These are phyloP conservation scores for Streptopelia turtur DNA, from an alignment of 2,797 vertebrate species.

Conservation along the genomic window DNA sequence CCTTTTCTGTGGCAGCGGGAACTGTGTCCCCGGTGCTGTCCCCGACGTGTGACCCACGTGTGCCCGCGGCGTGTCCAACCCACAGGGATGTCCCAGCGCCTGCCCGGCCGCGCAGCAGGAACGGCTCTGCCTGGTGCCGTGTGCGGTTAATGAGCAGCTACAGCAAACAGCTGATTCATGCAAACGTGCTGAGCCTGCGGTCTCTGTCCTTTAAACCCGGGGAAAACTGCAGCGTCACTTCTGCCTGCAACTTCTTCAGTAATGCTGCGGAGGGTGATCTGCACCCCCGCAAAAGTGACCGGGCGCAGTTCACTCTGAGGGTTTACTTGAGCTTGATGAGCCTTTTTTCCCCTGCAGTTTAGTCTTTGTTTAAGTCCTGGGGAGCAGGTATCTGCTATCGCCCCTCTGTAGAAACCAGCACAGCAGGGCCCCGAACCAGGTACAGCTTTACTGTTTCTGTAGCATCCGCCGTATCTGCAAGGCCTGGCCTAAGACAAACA, in stretches of 20 bases:
- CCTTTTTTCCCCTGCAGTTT: neutral
- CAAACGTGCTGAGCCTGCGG: neutral
- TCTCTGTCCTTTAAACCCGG: neutral
- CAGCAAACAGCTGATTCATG: neutral
- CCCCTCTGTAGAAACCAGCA: neutral
- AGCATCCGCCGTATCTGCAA: neutral
- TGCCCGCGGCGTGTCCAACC: neutral
- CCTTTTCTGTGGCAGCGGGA: neutral
- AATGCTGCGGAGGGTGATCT: rapidly evolving
- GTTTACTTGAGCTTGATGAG: neutral
- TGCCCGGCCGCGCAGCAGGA: rapidly evolving
- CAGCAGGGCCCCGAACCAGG: neutral
- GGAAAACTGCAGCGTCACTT: rapidly evolving
- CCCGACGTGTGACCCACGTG: rapidly evolving
- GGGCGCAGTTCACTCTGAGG: rapidly evolving
- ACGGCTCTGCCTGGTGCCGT: rapidly evolving
- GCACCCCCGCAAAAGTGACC: neutral
- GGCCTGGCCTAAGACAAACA: neutral
- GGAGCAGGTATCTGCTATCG: neutral
- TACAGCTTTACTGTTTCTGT: rapidly evolving
- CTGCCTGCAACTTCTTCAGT: neutral
- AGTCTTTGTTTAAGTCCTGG: neutral
- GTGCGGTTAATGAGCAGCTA: neutral
- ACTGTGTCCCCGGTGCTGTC: rapidly evolving
- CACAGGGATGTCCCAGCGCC: rapidly evolving